Conservation (phyloP, 35 echinoderm and acorn worm genomes). For the Stichopus chloronotus region DNA sequence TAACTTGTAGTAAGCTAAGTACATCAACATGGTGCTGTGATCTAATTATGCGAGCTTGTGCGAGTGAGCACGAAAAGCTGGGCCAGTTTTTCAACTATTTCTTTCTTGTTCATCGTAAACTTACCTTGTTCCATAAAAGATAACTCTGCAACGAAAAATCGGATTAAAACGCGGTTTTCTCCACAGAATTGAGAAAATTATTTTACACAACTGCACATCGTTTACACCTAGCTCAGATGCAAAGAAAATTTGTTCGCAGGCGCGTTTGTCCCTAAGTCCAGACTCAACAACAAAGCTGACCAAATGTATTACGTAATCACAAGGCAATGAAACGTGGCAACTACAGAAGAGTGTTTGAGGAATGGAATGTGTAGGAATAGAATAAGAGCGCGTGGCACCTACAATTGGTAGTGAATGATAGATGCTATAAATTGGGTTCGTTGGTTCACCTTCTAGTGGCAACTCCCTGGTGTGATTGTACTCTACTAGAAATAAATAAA, state of each 20-base stretch:
- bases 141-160: background rate
- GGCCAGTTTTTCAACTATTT: background rate
- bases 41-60: too few species aligned
- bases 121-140: background rate
- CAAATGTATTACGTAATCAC: background rate
- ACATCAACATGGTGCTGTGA: too few species aligned
- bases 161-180: background rate
- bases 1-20: too few species aligned
- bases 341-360: background rate
- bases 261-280: background rate
- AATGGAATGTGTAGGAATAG: background rate
- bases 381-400: conserved; percentile 8
- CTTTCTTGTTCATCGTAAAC: background rate
- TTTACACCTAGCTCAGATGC: background rate
- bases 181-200: background rate
- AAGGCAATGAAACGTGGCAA: background rate
- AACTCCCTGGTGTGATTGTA: background rate
- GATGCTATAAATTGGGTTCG: background rate
- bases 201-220: background rate
- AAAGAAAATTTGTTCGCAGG: background rate
- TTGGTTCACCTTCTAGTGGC: background rate
- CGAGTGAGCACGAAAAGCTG: background rate
- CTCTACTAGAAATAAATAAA: too few species aligned
- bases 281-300: background rate
- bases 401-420: conserved; percentile 8